A percentile compares a stretch with the other conserved stretches of the same genome.
These are phyloP conservation scores for Bombus cullumanus DNA, from an alignment of 1,140 invertebrate genomes.

Conservation along the genomic window DNA sequence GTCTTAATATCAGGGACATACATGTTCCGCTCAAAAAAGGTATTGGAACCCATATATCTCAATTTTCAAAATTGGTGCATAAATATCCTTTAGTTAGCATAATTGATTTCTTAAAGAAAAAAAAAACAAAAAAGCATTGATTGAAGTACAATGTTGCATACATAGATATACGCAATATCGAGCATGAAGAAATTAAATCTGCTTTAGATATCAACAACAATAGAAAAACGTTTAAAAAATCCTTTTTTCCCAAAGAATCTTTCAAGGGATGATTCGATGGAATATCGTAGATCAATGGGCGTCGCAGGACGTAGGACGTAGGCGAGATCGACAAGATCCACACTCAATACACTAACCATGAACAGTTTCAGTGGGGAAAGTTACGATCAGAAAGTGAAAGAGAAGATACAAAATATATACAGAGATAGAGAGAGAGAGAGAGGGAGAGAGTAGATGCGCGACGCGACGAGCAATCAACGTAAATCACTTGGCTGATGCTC, in stretches of 20 bases:
- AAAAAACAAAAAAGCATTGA: too few species aligned
- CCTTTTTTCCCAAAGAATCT: background rate
- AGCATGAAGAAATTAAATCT: too few species aligned
- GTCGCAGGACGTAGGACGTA: conserved; percentile 35
- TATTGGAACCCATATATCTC: too few species aligned
- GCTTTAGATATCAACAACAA: background rate
- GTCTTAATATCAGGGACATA: too few species aligned
- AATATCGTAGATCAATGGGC: conserved; percentile 41
- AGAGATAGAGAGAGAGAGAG: conserved; percentile 20
- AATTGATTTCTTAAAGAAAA: too few species aligned
- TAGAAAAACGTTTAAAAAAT: background rate
- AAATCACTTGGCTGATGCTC: conserved; percentile 82
- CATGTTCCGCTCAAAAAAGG: too few species aligned
- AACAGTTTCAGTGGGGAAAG: conserved; percentile 24
- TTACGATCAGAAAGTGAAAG: conserved; percentile 8
- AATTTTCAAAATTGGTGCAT: too few species aligned
- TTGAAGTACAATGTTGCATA: too few species aligned
- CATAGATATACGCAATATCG: too few species aligned
- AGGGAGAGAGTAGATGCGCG: conserved; percentile 62
- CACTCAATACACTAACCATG: conserved; percentile 38
- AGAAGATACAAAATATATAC: conserved; percentile 12
- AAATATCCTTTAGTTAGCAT: too few species aligned
- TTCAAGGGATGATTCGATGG: conserved; percentile 3
- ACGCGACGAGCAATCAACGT: conserved; percentile 81
- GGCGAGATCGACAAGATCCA: conserved; percentile 55